Evolutionary conservation across 2,888 invertebrate species (phyloP), one percentile per base, ranked within the genome.

Genomic region (Morpho achilles): DNA sequence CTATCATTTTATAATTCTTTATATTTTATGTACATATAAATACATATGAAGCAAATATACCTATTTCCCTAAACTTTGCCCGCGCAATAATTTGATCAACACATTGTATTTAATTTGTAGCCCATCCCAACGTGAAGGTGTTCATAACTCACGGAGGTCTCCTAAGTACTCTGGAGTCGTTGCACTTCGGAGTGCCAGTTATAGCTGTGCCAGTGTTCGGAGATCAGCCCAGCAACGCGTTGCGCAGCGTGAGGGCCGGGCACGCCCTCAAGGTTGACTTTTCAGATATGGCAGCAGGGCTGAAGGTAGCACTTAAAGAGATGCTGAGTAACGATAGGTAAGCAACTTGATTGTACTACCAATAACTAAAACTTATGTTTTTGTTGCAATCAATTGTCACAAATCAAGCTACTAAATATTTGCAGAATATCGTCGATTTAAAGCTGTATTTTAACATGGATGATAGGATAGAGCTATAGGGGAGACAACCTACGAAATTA

Each of bases 201-300:
- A 66, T 86, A 8, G 77, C 77, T 0, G 59, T 84, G 0, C 85
- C 85, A 0, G 73, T 85, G 8, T 85, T 79, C 39, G 85, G 77
- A 1, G 86, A 86, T 63, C 86, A 86, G 68, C 79, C 74, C 0
- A 60, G 62, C 7, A 84, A 85, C 61, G 82, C 84, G 0, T 68
- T 67, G 7, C 68, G 75, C 0, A 75, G 75, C 0, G 71, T 62
- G 9, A 50, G 61, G 0, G 63, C 67, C 0, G 85, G 84, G 0
- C 77, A 75, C 50, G 84, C 79, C 0, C 59, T 73, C 3, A 67
- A 49, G 7, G 74, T 81, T 0, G 58, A 60, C 4, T 80, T 72
- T 55, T 57, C 61, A 0, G 64, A 75, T 23, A 67, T 82, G 67
- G 75, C 68, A 1, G 65, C 60, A 0, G 72, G 75, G 1, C 49